Conservation (phyloP, 2,797 vertebrate genomes). For the Cryptoblepharus egeriae region DNA sequence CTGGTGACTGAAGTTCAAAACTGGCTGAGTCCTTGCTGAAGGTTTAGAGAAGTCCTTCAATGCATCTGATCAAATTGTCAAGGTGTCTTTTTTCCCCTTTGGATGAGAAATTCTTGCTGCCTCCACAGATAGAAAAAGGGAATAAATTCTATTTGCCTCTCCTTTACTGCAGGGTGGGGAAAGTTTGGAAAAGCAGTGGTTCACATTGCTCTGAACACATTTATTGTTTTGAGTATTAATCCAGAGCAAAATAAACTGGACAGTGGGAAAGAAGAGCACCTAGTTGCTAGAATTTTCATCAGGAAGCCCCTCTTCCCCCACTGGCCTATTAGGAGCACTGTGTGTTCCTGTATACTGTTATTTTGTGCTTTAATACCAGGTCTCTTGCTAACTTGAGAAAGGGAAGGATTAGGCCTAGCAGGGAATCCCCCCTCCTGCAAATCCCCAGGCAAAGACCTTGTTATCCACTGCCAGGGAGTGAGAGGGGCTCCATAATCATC, state of each 20-base stretch:
- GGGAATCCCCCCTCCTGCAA: conserved; percentile 34
- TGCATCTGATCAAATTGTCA: neutral
- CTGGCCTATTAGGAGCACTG: conserved; percentile 33
- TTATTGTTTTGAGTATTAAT: neutral
- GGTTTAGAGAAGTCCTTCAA: neutral
- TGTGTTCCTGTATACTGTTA: conserved; percentile 36
- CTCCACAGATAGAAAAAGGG: neutral
- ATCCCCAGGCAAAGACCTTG: conserved; percentile 46
- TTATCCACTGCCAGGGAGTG: conserved; percentile 33
- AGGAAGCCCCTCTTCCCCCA: neutral
- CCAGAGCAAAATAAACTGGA: neutral
- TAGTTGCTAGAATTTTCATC: neutral
- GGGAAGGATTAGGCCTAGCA: conserved; percentile 41
- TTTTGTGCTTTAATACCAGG: conserved; percentile 41
- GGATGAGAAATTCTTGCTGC: neutral
- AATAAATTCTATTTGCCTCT: neutral
- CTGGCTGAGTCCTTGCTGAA: neutral
- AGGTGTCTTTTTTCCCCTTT: too few relatives aligned
- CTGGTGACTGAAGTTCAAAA: neutral
- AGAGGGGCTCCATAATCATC: conserved; percentile 35
- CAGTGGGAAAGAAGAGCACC: neutral
- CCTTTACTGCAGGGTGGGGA: neutral
- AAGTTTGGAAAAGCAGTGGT: neutral
- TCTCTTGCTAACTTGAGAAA: conserved; percentile 40
- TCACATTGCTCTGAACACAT: too few relatives aligned